phyloP scores from a whole-genome alignment of 2,113 vertebrate species.

The Felis chaus region DNA sequence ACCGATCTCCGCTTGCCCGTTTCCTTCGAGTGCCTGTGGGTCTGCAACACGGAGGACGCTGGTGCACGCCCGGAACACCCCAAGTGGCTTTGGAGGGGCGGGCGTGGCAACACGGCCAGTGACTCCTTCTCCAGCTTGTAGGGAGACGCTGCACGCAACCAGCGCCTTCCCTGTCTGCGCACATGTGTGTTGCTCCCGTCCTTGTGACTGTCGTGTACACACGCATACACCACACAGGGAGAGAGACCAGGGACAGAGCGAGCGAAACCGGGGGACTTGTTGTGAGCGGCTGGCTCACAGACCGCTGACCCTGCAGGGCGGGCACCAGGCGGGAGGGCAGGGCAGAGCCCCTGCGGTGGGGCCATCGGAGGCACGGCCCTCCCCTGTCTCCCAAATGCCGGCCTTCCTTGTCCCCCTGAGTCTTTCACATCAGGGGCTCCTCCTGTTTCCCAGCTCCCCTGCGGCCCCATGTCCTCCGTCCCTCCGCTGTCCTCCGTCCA shows the following conservation, averaged over 20 bases:
- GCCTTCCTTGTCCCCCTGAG: not conserved
- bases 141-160: not conserved
- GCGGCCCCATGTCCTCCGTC: not conserved
- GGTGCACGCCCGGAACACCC: not conserved
- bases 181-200: no score
- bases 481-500: fast-evolving
- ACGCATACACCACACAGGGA: fast-evolving
- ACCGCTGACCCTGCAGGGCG: not conserved
- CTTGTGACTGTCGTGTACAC: not conserved
- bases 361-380: not conserved
- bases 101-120: not conserved
- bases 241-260: no score
- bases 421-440: not conserved
- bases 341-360: not conserved
- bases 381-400: not conserved
- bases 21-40: not conserved
- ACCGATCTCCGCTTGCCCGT: not conserved
- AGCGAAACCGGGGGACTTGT: no score
- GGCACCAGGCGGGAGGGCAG: not conserved
- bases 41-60: not conserved
- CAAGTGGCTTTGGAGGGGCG: not conserved
- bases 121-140: not conserved
- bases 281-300: not conserved
- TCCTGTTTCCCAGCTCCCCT: not conserved
- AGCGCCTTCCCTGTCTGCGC: not conserved